Evolutionary conservation across 2,888 invertebrate genomes (phyloP).

Genomic region (Folsomia manolachei): DNA sequence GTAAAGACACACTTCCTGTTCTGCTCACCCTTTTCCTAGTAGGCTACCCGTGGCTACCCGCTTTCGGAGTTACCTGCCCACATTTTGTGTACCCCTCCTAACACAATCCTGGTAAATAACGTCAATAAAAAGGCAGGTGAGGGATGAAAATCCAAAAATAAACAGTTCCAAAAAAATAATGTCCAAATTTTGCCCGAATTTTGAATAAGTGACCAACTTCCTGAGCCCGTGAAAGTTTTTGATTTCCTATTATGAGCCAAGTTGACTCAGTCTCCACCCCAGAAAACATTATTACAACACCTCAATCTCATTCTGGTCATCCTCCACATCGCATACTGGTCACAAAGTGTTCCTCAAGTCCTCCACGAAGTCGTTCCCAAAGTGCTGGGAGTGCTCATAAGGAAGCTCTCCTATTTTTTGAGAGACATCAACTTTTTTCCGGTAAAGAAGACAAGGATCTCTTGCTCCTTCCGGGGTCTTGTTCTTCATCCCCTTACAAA

Average conservation of each 20-base stretch:
- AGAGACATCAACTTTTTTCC: slow-evolving; percentile 32
- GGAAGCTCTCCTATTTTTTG: slow-evolving; percentile 38
- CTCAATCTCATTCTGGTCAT: neutral
- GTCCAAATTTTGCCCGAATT: too few species aligned
- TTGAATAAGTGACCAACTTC: neutral
- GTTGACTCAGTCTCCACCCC: neutral
- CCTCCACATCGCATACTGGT: neutral
- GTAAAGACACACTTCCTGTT: too few species aligned
- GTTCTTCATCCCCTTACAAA: neutral
- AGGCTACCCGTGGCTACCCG: too few species aligned
- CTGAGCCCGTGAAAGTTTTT: neutral
- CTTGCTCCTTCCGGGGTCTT: neutral
- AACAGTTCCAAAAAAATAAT: neutral
- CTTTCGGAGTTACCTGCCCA: too few species aligned
- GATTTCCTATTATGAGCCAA: slow-evolving; percentile 20
- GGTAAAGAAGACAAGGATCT: slow-evolving; percentile 14
- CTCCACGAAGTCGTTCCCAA: slow-evolving; percentile 33
- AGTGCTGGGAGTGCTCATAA: slow-evolving; percentile 35
- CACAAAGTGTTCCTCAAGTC: slow-evolving; percentile 1
- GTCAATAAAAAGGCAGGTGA: too few species aligned
- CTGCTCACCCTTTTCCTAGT: too few species aligned
- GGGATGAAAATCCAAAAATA: neutral
- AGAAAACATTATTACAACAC: neutral
- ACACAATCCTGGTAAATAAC: too few species aligned
- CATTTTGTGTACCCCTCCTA: too few species aligned